A percentile compares a stretch with the other conserved stretches of the same genome.
These are phyloP conservation scores for Percina caprodes DNA, from an alignment of 2,113 vertebrate species.

Conservation along the genomic window DNA sequence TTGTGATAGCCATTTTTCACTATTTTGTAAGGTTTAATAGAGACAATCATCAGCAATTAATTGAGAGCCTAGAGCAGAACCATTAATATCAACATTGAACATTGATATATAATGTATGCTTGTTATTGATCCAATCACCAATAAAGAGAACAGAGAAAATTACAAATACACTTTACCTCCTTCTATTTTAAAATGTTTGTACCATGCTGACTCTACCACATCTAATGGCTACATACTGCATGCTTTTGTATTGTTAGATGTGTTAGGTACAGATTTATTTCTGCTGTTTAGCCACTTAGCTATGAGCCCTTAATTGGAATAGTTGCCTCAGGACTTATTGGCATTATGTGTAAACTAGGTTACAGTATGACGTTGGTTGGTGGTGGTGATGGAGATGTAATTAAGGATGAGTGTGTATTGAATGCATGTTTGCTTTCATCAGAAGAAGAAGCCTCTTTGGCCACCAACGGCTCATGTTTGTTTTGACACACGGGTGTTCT, in stretches of 20 bases:
- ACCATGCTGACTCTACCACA: constrained; percentile 10
- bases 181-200: neutral
- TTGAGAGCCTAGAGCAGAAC: fast-evolving
- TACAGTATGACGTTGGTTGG: too few species aligned
- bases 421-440: neutral
- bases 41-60: neutral
- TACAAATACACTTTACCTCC: neutral
- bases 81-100: neutral
- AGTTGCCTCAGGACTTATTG: constrained; percentile 15
- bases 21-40: neutral
- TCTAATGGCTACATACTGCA: neutral
- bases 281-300: constrained; percentile 2
- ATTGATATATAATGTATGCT: neutral
- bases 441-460: neutral
- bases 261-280: constrained; percentile 11
- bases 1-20: neutral
- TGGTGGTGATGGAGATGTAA: neutral
- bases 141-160: neutral
- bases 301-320: constrained; percentile 6
- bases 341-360: neutral
- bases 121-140: neutral
- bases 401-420: neutral
- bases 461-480: constrained; percentile 11
- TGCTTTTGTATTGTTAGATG: neutral
- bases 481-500: constrained; percentile 3